Evolutionary conservation across 1,140 invertebrate genomes (phyloP), one percentile per base, ranked within the genome.

Genomic region (Lineus longissimus): DNA sequence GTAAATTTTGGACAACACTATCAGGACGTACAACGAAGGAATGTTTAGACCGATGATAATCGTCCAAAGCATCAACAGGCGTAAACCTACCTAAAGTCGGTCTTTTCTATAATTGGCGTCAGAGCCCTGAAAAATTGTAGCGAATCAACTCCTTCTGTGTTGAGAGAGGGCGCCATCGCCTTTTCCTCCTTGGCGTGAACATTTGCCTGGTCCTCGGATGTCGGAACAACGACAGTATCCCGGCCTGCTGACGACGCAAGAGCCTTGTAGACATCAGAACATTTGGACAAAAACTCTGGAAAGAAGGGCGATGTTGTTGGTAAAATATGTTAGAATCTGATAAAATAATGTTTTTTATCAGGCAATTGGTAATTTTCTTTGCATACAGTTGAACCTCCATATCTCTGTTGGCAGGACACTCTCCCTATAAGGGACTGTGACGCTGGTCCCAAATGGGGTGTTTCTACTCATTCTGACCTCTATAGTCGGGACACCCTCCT

Each of bases 141-240:
- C 30, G 73, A 66, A 59, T 80, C 78, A 2, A 80, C 77, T 2
- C 77, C 77, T 55, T 80, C 78, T 11, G 65, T 59, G 29, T 33
- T 33, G 13, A 19, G 11, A 27, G 70, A 70, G 40, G 70, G 11
- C 62, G 29, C 72, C 67, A 58, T 65, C 71, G 56, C 63, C 75
- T 36, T 70, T 69, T 47, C 71, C 19, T 73, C 65, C 2, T 62
- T 70, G 7, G 66, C 60, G 41, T 73, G 70, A 33, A 70, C 69
- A 23, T 66, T 71, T 6, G 66, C 11, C 9, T 40, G 19, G 2
- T 65, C 65, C 29, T 71, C 72, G n/a, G 73, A 73, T n/a, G 73
- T 70, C 11, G 78, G 78, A 4, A 80, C 77, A 33, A 81, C 76
- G 15, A 81, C 79, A 4, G 77, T 73, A 40, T 79, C 78, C 0